Percentiles rank a stretch among this genome's conserved stretches.
Evolutionary conservation across 2,888 invertebrate species (phyloP).

Genomic region (Aspidiotus rigidus): DNA sequence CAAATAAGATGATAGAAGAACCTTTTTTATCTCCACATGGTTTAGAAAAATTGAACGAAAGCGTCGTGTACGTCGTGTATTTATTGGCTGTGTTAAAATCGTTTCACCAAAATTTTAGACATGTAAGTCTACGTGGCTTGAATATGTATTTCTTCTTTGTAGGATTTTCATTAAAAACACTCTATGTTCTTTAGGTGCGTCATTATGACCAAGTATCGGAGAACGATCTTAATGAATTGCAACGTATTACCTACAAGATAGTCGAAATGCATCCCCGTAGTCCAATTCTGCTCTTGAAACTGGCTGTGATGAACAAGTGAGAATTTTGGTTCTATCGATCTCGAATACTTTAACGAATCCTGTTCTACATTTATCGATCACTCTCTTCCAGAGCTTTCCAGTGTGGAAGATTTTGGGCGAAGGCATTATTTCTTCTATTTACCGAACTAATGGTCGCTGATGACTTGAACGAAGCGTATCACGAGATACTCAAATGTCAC

Average conservation of each 20-base stretch:
- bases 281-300: conserved; percentile 16
- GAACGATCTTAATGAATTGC: conserved; percentile 15
- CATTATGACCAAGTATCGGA: conserved; percentile 23
- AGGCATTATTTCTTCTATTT: conserved; percentile 17
- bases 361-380: neutral
- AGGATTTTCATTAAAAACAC: neutral
- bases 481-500: conserved; percentile 26
- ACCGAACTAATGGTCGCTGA: conserved; percentile 19
- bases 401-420: conserved; percentile 26
- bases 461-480: conserved; percentile 21
- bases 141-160: neutral
- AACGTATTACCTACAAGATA: conserved; percentile 9
- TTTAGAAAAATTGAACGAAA: conserved; percentile 26
- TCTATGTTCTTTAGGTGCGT: conserved; percentile 9
- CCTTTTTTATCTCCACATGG: conserved; percentile 20
- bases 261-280: conserved; percentile 26
- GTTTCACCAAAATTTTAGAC: conserved; percentile 23
- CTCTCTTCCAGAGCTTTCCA: conserved; percentile 9
- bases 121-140: conserved; percentile 7
- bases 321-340: neutral
- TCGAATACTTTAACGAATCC: neutral
- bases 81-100: conserved; percentile 25
- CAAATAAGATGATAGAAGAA: conserved; percentile 8
- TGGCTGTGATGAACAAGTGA: conserved; percentile 26
- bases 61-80: conserved; percentile 25